phyloP scores from a whole-genome alignment of 2,888 invertebrate species.

The Leucoptera coffeella region DNA sequence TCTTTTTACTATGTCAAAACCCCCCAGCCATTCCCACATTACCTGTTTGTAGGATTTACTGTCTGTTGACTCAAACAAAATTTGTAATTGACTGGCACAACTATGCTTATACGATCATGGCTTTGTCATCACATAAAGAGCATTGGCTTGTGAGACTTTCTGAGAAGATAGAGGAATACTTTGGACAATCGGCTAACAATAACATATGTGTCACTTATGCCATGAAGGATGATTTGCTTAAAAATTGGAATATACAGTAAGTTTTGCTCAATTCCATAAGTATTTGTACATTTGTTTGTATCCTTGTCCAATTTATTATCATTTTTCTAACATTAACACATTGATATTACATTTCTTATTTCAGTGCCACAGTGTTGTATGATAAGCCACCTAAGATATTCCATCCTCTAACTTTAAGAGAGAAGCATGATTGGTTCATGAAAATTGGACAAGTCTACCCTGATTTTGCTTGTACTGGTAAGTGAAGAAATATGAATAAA shows the following conservation, averaged over 20 bases:
- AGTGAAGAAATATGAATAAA: too few species aligned
- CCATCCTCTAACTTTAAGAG: constrained; percentile 58
- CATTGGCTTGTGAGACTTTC: constrained; percentile 63
- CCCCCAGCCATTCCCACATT: constrained; percentile 93
- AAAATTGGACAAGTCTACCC: constrained; percentile 59
- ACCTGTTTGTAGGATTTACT: constrained; percentile 77
- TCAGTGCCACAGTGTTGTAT: constrained; percentile 78
- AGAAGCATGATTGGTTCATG: constrained; percentile 68
- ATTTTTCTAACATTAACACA: too few species aligned
- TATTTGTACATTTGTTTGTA: too few species aligned
- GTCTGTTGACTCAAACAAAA: constrained; percentile 57
- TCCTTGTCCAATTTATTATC: too few species aligned
- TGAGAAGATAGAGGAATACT: constrained; percentile 64
- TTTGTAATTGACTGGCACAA: constrained; percentile 98
- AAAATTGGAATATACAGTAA: constrained; percentile 73
- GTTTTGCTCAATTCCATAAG: too few species aligned
- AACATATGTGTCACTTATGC: constrained; percentile 93
- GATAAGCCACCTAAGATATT: constrained; percentile 85
- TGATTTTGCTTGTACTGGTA: constrained; percentile 37
- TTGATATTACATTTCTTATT: constrained; percentile 13
- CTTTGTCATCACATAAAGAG: constrained; percentile 51
- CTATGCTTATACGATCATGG: constrained; percentile 90
- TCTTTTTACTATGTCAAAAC: constrained; percentile 80
- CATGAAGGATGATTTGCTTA: constrained; percentile 76
- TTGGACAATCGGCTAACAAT: constrained; percentile 68